Base-by-base conservation (phyloP, 2,113 vertebrate species). In the Toxotes jaculatrix region DNA sequence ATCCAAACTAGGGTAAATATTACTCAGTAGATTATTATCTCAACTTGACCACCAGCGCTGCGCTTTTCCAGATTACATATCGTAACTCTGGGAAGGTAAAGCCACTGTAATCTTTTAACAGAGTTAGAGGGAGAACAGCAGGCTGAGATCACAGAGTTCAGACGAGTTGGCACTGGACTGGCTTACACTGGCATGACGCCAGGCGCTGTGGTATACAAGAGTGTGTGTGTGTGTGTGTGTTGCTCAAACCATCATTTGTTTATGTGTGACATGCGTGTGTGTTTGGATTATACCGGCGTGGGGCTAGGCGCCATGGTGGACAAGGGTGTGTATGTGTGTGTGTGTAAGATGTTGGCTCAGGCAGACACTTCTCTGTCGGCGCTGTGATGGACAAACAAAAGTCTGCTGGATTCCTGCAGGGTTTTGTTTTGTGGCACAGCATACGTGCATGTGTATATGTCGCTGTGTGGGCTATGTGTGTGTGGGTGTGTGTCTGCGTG, bases 321-420 rank as follows among this genome's bases (percentile, higher is more conserved):
- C 88, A 60, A 72, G 83, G 57, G 73, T 74, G 76, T 74, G 59
- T 73, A 67, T 78, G 73, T 56, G 84, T 79, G 61, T 71, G 77
- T 86, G 78, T 60, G 56, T 63, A 68, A 84, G 86, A 90, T 86
- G 87, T 89, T 90, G 90, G 90, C 88, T 76, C 65, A 74, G 83
- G 83, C 89, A 85, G 79, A 86, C 84, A 87, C 92, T 90, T 83
- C 89, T 87, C 89, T 82, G 82, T 80, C 63, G 75, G 78, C 61
- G 3, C 85, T 81, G 79, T 69, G 75, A 85, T 87, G 88, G 82
- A 90, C 89, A 85, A 90, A 91, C 86, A 92, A 90, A 91, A 84
- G 87, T 89, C 80, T 64, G 82, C 82, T 73, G 80, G 88, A 88
- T 82, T 90, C 88, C 85, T 88, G 80, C 53, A 51, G 87, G 83